Base-by-base conservation (phyloP, 1,140 invertebrate genomes). In the Gyrodactylus salaris region DNA sequence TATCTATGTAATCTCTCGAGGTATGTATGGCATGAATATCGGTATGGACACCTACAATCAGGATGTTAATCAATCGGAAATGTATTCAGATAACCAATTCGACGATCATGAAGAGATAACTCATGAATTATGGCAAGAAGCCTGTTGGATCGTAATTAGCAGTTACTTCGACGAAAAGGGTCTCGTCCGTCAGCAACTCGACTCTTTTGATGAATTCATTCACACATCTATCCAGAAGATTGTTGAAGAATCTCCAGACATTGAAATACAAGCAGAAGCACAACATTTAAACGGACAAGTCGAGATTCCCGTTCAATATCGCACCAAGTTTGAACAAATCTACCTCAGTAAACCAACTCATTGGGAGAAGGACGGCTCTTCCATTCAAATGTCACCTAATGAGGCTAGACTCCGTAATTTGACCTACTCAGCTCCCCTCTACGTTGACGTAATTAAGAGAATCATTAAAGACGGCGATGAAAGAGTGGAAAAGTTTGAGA, bases 81-180 rank as follows among this genome's bases (percentile, higher is more conserved):
- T 54, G 34, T 54, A 54, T 54, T 7, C 7, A n/a, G 34, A 69
- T 21, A 21, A 69, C 68, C 19, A n/a, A 23, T 69, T 7, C 24
- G 24, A 69, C 68, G 73, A 74, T 2, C 2, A 79, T 21, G 80
- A 81, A 76, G 90, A 94, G 82, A 91, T 95, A 77, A 91, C 89
- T 20, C 86, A 89, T 20, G 90, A 94, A 78, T 81, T 94, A 74
- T 96, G 91, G 91, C 91, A 98, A 82, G 94, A 98, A 84, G 93
- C 93, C n/a, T 97, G 92, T 78, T 98, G 94, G 94, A 94, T 96
- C 79, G 92, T 98, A 68, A 98, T 98, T 77, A 93, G 91, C 78
- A 89, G 93, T 0, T 98, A 97, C 81, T 98, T 98, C 82, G 93
- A 98, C 80, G 93, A 98, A 79, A 98, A 98, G 83, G 93, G 89